Evolutionary conservation across 2,888 invertebrate species (phyloP), one percentile per base, ranked within the genome.

Genomic region (Tachina grossa): DNA sequence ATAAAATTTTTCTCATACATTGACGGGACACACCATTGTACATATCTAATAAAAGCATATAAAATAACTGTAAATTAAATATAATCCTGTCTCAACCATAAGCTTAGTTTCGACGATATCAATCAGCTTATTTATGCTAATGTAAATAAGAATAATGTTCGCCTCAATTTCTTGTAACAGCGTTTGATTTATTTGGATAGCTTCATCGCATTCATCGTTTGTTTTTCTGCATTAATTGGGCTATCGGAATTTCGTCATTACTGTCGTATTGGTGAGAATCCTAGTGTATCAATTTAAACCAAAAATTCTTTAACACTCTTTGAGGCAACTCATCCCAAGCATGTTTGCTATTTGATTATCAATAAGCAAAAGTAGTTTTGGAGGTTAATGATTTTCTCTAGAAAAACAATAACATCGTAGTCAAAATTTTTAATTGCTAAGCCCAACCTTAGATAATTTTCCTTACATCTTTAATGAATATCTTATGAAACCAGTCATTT

Each of bases 261-360:
- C 77, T 72, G 71, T 79, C 83, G 61, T 84, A 84, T 49, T 79
- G 75, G 57, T 80, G 76, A 47, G 65, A 80, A 51, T 80, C 43
- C 69, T 63, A 76, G 66, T 80, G 71, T 75, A 76, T 41, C 76
- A 5, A 76, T 39, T 74, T 84, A n/a, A 68, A 68, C 66, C 83
- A 78, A 66, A 66, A 71, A 51, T 71, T 81, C 31, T 72, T 72
- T 63, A 78, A 45, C 75, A 57, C 74, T 78, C 14, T 68, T 69
- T 78, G 47, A n/a, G 72, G 55, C 66, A 81, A 31, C 68, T 59
- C 59, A 74, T 65, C 66, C 74, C 65, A 81, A 69, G 75, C 63
- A 65, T 82, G 72, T 68, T 51, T 66, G 16, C 5, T 57, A 0
- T 13, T 57, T 19, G 13, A 57, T 13, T 78, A 45, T 78, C 72